Evolutionary conservation across 1,140 invertebrate species (phyloP), one percentile per base, ranked within the genome.

Genomic region (Protaetia brevitarsis): DNA sequence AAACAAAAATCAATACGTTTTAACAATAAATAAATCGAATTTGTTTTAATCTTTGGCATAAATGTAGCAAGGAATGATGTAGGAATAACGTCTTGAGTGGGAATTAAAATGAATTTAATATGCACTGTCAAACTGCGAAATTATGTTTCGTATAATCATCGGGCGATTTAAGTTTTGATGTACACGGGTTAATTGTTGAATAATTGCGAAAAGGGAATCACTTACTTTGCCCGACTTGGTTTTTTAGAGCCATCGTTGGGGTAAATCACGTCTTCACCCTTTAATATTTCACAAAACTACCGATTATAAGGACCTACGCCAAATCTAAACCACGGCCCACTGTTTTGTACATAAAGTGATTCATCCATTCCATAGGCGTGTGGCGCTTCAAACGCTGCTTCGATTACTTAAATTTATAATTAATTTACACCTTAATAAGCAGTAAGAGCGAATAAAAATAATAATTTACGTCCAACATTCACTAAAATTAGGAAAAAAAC

Each of bases 171-270:
- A n/a, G n/a, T 51, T 59, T 8, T 29, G n/a, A 13, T 28, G 7
- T 10, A 29, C 26, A 59, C 8, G n/a, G n/a, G n/a, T n/a, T 7
- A 29, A 59, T 11, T 29, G n/a, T 7, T 10, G 13, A 28, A 29
- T n/a, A 5, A n/a, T 59, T 59, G 30, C 1, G 30, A 59, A 56
- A 64, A 23, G n/a, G 3, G 7, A n/a, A 26, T 11, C 66, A 86
- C 86, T 87, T 80, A 88, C 86, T 88, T 80, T 84, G 82, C 59
- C 86, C 86, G 68, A 88, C 87, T 75, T 86, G 80, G 67, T 79
- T 80, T 81, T 88, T 88, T 63, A 88, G 79, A 78, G 87, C 86
- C 87, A 88, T 88, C 29, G n/a, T 36, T 11, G 10, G 19, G 5
- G 16, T 8, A 5, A 51, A 2, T 23, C 10, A 23, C 41, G 19